These are phyloP conservation scores for Zonitis immaculata DNA, from an alignment of 2,888 invertebrate genomes.

Conservation along the genomic window DNA sequence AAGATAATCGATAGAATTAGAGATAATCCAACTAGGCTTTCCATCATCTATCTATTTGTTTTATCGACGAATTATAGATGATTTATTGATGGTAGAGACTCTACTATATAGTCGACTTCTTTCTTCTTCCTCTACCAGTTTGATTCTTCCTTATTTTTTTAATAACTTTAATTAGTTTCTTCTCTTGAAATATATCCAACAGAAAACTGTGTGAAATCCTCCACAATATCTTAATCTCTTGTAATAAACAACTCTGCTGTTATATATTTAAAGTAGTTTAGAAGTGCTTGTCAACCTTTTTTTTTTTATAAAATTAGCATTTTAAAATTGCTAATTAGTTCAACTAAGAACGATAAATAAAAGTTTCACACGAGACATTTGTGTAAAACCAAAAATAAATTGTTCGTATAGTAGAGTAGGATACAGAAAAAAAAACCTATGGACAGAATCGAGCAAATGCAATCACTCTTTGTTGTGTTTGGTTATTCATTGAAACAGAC, in stretches of 20 bases:
- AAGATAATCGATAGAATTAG: too few relatives aligned
- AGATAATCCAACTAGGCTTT: too few relatives aligned
- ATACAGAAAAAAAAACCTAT: background rate
- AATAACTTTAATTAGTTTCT: too few relatives aligned
- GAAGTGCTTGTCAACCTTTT: background rate
- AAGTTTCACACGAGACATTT: background rate
- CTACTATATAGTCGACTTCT: too few relatives aligned
- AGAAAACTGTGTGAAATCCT: conserved; percentile 6
- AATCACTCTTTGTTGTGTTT: conserved; percentile 35
- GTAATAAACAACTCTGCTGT: conserved; percentile 27
- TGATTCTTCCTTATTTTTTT: too few relatives aligned
- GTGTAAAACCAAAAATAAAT: background rate
- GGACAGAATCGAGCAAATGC: conserved; percentile 18
- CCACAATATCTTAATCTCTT: conserved; percentile 25
- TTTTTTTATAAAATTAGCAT: background rate
- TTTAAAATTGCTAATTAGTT: background rate
- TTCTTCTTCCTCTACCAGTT: too few relatives aligned
- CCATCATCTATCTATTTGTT: too few relatives aligned
- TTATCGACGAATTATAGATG: too few relatives aligned
- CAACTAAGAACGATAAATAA: background rate
- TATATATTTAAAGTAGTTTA: conserved; percentile 25
- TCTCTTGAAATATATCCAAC: too few relatives aligned
- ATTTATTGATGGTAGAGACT: too few relatives aligned
- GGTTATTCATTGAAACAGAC: conserved; percentile 37
- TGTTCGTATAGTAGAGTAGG: background rate